Evolutionary conservation across 1,140 invertebrate genomes (phyloP), one percentile per base, ranked within the genome.

Genomic region (Plodia interpunctella): DNA sequence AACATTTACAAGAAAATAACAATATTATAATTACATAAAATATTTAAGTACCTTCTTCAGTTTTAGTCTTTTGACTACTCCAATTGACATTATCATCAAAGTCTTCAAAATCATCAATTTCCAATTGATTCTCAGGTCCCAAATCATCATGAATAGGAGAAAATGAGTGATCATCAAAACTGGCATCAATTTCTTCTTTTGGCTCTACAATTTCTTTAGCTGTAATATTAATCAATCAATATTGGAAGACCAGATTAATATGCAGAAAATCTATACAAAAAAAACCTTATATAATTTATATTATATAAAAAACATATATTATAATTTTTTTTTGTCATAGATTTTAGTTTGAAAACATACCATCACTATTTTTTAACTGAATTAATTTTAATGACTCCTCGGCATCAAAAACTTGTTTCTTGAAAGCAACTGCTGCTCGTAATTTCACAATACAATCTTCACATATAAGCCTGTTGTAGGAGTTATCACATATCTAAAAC

Each of bases 381-480:
- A 32, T 50, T 30, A 17, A 8, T 13, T 17, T 19, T 18, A 60
- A 35, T 5, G 25, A 54, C 10, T 60, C 35, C 21, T 66, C 56
- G 3, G 59, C 21, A 10, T 25, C 49, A 1, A 70, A 13, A 10
- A 70, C 63, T 56, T 66, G 60, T 13, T 60, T 21, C 20, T 61
- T 67, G 54, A 71, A 71, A 0, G 15, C n/a, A 10, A 32, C 19
- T 1, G 69, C 69, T 10, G 68, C 59, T 3, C 59, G 35, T 0
- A 71, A 30, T 11, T 55, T 66, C 1, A 5, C 20, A n/a, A 68
- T 57, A 17, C 69, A 71, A 0, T 44, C 20, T 5, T 65, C 57
- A 38, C 69, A 71, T 28, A 71, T 67, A 4, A 68, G 21, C 5
- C 38, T 35, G 21, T 63, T 58, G 52, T 44, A 25, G 4, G n/a